Conservation (phyloP, 1,140 invertebrate species). For the Euura lappo region DNA sequence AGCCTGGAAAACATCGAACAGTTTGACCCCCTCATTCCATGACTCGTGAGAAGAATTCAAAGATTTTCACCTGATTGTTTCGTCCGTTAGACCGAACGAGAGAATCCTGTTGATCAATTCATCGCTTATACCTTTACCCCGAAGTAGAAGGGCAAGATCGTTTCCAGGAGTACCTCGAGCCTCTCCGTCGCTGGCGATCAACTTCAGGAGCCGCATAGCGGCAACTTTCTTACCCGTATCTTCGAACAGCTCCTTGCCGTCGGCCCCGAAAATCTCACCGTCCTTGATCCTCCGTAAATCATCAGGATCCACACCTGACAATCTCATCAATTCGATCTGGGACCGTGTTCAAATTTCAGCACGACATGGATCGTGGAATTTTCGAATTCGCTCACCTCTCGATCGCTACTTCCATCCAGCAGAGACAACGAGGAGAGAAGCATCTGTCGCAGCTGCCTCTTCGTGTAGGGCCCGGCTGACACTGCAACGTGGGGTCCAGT, state of each 20-base stretch:
- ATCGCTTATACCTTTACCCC: conserved; percentile 25
- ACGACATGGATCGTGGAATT: too few species aligned
- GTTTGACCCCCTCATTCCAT: not conserved
- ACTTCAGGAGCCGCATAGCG: not conserved
- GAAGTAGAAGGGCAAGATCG: conserved; percentile 20
- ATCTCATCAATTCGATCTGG: not conserved
- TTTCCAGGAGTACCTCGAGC: not conserved
- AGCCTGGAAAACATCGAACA: conserved; percentile 17
- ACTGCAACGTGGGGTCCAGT: conserved; percentile 13
- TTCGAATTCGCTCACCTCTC: not conserved
- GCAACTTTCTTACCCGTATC: not conserved
- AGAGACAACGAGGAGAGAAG: conserved; percentile 14
- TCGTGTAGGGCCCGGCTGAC: conserved; percentile 14
- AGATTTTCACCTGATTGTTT: conserved; percentile 21
- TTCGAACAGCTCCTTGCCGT: not conserved
- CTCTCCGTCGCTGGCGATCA: not conserved
- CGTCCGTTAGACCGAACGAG: conserved; percentile 22
- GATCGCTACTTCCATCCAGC: not conserved
- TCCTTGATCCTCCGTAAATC: not conserved
- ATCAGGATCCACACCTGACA: conserved; percentile 1
- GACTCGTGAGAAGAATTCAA: not conserved
- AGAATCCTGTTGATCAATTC: conserved; percentile 24
- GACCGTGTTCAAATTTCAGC: too few species aligned
- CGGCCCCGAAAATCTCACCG: not conserved
- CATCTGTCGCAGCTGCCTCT: conserved; percentile 15